phyloP scores from a whole-genome alignment of 35 echinoderm and acorn worm species.

The Heliocidaris erythrogramma region DNA sequence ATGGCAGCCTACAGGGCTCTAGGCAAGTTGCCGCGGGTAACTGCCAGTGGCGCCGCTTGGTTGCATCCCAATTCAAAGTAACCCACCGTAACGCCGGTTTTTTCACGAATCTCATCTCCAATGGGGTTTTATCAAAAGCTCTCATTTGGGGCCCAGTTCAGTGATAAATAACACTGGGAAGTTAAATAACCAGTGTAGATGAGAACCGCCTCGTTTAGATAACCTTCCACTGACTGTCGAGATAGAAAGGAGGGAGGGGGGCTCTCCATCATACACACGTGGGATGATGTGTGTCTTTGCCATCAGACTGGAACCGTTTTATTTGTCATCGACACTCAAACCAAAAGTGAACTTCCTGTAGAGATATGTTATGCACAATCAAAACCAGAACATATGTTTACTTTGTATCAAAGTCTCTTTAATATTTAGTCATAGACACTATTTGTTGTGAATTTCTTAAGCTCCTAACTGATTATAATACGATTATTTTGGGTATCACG shows the following conservation, averaged over 20 bases:
- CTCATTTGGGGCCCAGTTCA: slow-evolving; percentile 7
- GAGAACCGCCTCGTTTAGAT: background rate
- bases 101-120: slow-evolving; percentile 34
- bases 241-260: background rate
- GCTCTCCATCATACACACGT: background rate
- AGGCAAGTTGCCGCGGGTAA: slow-evolving; percentile 15
- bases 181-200: background rate
- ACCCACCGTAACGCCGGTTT: slow-evolving; percentile 40
- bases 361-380: background rate
- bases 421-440: background rate
- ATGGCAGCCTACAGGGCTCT: background rate
- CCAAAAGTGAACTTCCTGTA: background rate
- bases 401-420: background rate
- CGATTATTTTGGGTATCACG: too few relatives aligned
- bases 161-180: slow-evolving; percentile 5
- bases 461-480: too few relatives aligned
- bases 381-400: background rate
- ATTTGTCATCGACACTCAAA: background rate
- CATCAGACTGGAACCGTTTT: background rate
- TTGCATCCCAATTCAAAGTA: slow-evolving; percentile 9
- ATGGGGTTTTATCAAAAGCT: slow-evolving; percentile 21
- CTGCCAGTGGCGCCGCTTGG: slow-evolving; percentile 31
- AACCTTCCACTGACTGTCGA: background rate
- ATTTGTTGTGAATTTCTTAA: too few relatives aligned
- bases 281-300: background rate